Conservation (phyloP, 2,113 vertebrate species). For the Piprites chloris region DNA sequence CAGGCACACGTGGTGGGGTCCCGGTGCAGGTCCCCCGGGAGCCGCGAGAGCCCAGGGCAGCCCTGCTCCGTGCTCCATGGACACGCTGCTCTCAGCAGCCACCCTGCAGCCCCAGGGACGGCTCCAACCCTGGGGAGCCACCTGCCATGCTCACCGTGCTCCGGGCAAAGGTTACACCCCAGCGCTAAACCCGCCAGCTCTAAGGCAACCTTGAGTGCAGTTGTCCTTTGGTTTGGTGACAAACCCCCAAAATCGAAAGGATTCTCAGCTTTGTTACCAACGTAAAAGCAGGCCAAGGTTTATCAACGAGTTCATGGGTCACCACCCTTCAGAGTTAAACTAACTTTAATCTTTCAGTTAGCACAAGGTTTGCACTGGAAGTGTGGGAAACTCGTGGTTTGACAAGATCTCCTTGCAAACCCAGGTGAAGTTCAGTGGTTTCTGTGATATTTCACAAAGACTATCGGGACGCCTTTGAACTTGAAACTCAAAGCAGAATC, state of each 20-base stretch:
- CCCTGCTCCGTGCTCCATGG: neutral
- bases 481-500: slow-evolving; percentile 14
- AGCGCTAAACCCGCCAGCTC: neutral
- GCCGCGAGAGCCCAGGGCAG: neutral
- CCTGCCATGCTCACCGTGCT: neutral
- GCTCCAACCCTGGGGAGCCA: too few relatives aligned
- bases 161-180: neutral
- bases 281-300: neutral
- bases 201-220: neutral
- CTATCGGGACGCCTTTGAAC: slow-evolving; percentile 16
- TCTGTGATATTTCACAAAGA: slow-evolving; percentile 16
- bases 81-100: neutral
- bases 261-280: neutral
- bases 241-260: neutral
- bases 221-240: neutral
- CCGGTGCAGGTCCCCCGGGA: neutral
- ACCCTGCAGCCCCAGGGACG: neutral
- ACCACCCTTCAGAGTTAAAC: neutral
- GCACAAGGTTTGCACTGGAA: neutral
- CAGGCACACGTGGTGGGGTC: neutral
- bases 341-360: neutral
- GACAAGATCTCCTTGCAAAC: slow-evolving; percentile 6
- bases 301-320: neutral
- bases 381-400: neutral
- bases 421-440: slow-evolving; percentile 42